phyloP scores from a whole-genome alignment of 2,113 vertebrate species.

The Tamias sibiricus region DNA sequence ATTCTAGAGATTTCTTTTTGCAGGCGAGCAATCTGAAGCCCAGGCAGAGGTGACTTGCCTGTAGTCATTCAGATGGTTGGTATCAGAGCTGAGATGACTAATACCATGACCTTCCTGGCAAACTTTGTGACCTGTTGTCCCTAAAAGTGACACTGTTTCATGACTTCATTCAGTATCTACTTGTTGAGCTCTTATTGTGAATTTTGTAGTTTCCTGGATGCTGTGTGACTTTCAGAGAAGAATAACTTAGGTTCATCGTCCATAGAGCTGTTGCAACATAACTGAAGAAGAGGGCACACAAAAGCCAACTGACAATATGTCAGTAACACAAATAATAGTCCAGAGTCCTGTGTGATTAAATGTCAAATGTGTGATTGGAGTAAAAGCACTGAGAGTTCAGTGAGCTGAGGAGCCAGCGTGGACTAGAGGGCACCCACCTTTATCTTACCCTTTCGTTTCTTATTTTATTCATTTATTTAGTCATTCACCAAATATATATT shows the following conservation, averaged over 20 bases:
- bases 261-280: background rate
- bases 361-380: background rate
- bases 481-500: background rate
- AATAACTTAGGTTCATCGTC: background rate
- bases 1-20: background rate
- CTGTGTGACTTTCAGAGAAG: background rate
- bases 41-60: background rate
- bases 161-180: background rate
- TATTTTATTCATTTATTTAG: slow-evolving; percentile 26
- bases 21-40: background rate
- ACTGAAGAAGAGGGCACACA: background rate
- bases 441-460: background rate
- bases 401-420: background rate
- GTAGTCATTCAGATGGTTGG: slow-evolving; percentile 1
- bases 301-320: background rate
- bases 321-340: background rate
- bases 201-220: background rate
- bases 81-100: background rate
- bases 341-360: background rate
- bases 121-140: background rate
- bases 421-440: background rate
- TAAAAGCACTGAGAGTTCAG: background rate
- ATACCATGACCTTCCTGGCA: background rate
- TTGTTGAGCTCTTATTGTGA: background rate
- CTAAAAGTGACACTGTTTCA: background rate